Base-by-base conservation (phyloP, 2,888 invertebrate genomes). In the Andrena haemorrhoa region DNA sequence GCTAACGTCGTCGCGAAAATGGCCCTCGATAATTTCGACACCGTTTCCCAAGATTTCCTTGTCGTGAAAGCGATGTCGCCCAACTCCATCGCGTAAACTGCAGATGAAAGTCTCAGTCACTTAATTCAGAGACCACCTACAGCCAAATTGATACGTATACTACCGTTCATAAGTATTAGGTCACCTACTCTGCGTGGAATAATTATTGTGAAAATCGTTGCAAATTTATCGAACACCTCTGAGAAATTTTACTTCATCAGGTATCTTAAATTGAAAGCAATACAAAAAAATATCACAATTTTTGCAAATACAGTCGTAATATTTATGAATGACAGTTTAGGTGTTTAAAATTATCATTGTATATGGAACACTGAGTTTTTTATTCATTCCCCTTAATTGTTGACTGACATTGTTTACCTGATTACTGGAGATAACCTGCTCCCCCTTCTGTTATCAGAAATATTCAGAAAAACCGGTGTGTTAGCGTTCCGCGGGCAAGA, bases 1-100 rank as follows among this genome's bases (percentile, higher is more conserved):
- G 83, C 76, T 73, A 83, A 82, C 89, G 86, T 85, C 83, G 77
- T 84, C 83, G 89, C 88, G 89, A 87, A 89, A 87, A 85, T 78
- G 73, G 75, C 77, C 79, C 64, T 81, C 75, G 82, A 70, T 74
- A 49, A 80, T 75, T 65, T 63, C 51, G 35, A 74, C 61, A 29
- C 56, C 56, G 68, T 71, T 75, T 76, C 75, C 79, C 79, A 61
- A 23, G 31, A 33, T n/a, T 70, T 64, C 64, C 47, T 29, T 51
- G 20, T 47, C 49, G 10, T 16, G 20, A 29, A 8, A 53, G 26
- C 29, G 20, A 10, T 20, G 56, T 26, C 56, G 20, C 26, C 56
- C 23, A 10, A 41, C 8, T 35, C 2, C 51, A 8, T 7, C 53
- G 2, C 20, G 10, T 23, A 20, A 53, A 53, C 8, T 23, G 20